Conservation (phyloP, 1,140 invertebrate species). For the Chrysopa pallens region DNA sequence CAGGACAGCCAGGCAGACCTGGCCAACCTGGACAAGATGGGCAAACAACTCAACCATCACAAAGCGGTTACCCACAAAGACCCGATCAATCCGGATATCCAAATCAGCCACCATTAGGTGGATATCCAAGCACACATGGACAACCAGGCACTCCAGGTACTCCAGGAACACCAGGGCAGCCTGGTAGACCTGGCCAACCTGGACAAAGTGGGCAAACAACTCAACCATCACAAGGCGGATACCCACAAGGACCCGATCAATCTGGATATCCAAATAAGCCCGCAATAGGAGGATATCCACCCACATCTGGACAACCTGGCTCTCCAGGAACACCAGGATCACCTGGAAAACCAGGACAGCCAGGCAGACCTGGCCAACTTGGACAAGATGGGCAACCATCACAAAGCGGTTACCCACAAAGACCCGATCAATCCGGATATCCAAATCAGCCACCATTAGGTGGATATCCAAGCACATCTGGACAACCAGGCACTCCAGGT, state of each 20-base stretch:
- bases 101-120: no score
- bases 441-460: background rate
- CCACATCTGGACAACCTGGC: no score
- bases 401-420: conserved; percentile 13
- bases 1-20: conserved; percentile 9
- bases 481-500: background rate
- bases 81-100: no score
- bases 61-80: conserved; percentile 7
- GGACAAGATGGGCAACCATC: no score
- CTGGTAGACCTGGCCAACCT: conserved; percentile 22
- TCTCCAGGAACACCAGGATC: conserved; percentile 5
- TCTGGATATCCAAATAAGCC: no score
- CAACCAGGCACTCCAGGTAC: conserved; percentile 8
- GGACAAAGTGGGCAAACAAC: conserved; percentile 15
- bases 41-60: no score
- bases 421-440: conserved; percentile 15
- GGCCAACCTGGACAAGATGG: conserved; percentile 13
- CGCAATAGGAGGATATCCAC: no score
- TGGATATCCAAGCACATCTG: conserved; percentile 7
- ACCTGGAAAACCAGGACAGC: conserved; percentile 5
- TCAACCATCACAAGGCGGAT: conserved; percentile 7
- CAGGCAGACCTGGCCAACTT: conserved; percentile 1
- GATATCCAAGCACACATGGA: conserved; percentile 8
- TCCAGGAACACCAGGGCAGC: conserved; percentile 19
- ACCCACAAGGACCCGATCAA: no score